A percentile compares a stretch with the other conserved stretches of the same genome.
Evolutionary conservation across 2,113 vertebrate species (phyloP).

Genomic region (Clarias gariepinus): DNA sequence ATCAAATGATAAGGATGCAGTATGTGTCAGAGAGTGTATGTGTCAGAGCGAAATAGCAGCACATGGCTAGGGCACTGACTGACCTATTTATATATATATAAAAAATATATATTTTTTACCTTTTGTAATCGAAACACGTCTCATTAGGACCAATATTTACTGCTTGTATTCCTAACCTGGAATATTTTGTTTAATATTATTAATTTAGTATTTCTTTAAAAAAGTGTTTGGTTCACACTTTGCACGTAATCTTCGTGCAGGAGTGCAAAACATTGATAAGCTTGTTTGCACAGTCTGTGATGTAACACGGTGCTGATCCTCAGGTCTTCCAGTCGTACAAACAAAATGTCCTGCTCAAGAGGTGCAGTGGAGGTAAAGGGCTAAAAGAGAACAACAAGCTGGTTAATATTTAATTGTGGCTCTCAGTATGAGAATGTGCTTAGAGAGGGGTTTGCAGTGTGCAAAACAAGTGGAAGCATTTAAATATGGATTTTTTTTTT

Average conservation of each 20-base stretch:
- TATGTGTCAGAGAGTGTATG: not conserved
- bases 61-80: not conserved
- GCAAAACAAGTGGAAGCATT: not conserved
- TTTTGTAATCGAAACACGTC: not conserved
- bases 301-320: slow-evolving; percentile 39
- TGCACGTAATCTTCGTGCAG: slow-evolving; percentile 32
- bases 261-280: slow-evolving; percentile 53
- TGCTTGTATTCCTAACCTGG: not conserved
- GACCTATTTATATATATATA: not conserved
- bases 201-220: not conserved
- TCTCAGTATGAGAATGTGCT: slow-evolving; percentile 55
- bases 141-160: not conserved
- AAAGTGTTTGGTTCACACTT: not conserved
- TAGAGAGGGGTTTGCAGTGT: slow-evolving; percentile 42
- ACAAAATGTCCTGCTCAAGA: slow-evolving; percentile 50
- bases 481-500: not conserved
- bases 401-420: slow-evolving; percentile 72
- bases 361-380: slow-evolving; percentile 6
- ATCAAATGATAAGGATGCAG: slow-evolving; percentile 22
- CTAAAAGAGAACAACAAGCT: slow-evolving; percentile 19
- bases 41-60: not conserved
- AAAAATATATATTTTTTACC: not conserved
- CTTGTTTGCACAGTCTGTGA: slow-evolving; percentile 50
- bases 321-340: slow-evolving; percentile 24
- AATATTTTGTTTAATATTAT: too few relatives aligned